These are phyloP conservation scores for Epizoanthus rinbou DNA, from an alignment of 92 coral and sea anemone species.

Conservation along the genomic window DNA sequence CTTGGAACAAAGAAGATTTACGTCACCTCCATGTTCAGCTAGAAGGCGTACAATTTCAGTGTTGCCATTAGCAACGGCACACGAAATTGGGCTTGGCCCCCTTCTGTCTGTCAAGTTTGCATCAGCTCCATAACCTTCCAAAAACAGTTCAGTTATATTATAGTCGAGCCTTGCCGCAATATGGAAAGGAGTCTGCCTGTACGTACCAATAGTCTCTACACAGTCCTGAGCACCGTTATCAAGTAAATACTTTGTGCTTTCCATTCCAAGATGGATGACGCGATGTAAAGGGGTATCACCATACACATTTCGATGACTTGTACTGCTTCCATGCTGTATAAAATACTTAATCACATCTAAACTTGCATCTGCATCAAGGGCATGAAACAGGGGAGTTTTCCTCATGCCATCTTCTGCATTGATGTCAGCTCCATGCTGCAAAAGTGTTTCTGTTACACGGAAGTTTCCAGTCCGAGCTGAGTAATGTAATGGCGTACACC, in stretches of 20 bases:
- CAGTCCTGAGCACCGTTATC: constrained; percentile 21
- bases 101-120: constrained; percentile 36
- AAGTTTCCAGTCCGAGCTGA: constrained; percentile 34
- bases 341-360: constrained; percentile 35
- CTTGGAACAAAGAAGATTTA: constrained; percentile 31
- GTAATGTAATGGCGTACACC: constrained; percentile 35
- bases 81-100: constrained; percentile 42
- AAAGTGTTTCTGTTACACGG: constrained; percentile 19
- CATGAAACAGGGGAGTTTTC: constrained; percentile 40
- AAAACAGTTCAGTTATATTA: constrained; percentile 19
- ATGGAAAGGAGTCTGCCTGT: constrained; percentile 37
- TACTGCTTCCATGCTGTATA: constrained; percentile 15
- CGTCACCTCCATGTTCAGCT: constrained; percentile 31
- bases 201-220: constrained; percentile 18
- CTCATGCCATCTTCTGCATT: constrained; percentile 41
- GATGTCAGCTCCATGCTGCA: constrained; percentile 25
- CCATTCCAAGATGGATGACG: constrained; percentile 27
- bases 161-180: constrained; percentile 34
- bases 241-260: constrained; percentile 25
- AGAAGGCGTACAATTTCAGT: constrained; percentile 16
- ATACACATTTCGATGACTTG: constrained; percentile 20
- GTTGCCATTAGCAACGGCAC: constrained; percentile 13
- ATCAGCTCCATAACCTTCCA: constrained; percentile 32
- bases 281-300: constrained; percentile 42
- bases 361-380: constrained; percentile 32